phyloP scores from a whole-genome alignment of 2,888 invertebrate species.

The Chalcis sispes region DNA sequence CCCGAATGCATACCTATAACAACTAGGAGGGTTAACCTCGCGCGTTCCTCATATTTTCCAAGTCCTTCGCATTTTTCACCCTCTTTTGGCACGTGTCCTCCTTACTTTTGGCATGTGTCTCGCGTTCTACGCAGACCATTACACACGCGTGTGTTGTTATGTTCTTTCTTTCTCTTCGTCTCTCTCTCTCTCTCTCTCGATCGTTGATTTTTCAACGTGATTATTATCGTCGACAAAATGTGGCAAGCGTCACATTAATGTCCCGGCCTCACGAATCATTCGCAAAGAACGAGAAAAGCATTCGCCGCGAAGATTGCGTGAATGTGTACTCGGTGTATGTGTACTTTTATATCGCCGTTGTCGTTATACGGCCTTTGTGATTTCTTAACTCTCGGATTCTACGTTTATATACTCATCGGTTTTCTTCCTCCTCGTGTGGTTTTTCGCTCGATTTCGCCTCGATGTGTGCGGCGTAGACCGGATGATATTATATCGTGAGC shows the following conservation, averaged over 20 bases:
- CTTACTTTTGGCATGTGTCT: slow-evolving; percentile 23
- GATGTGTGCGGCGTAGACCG: neutral
- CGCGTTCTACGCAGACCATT: slow-evolving; percentile 43
- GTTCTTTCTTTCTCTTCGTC: no score
- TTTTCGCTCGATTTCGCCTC: slow-evolving; percentile 62
- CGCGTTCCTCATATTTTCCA: neutral
- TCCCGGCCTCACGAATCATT: slow-evolving; percentile 66
- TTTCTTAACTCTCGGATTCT: slow-evolving; percentile 32
- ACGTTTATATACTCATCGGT: neutral
- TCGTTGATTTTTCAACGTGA: slow-evolving; percentile 60
- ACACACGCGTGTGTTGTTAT: slow-evolving; percentile 49
- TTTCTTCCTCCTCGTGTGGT: slow-evolving; percentile 34
- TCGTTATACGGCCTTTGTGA: slow-evolving; percentile 56
- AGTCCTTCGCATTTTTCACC: slow-evolving; percentile 41
- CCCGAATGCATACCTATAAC: no score
- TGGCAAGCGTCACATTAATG: slow-evolving; percentile 73
- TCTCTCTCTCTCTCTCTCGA: no score
- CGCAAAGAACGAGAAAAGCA: slow-evolving; percentile 60
- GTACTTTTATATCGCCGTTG: no score
- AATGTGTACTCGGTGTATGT: no score
- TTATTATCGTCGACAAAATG: slow-evolving; percentile 70
- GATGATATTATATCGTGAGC: neutral
- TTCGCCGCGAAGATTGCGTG: slow-evolving; percentile 63
- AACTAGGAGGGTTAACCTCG: neutral
- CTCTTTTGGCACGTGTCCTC: slow-evolving; percentile 34